phyloP scores from a whole-genome alignment of 2,113 vertebrate genomes.

The Mirounga angustirostris region DNA sequence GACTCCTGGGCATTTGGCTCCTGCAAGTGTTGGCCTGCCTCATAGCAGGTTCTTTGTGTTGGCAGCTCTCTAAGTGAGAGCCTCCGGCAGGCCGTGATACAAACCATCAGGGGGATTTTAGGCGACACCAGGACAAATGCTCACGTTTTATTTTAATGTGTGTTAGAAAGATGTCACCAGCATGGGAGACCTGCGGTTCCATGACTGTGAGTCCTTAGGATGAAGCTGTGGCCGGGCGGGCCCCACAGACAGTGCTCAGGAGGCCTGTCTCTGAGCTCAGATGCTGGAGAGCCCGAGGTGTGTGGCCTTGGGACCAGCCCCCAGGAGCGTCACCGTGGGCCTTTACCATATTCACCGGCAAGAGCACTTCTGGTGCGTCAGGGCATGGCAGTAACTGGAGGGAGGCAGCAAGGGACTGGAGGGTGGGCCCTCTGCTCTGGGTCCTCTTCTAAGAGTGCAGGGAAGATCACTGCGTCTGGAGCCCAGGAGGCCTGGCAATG shows the following conservation, averaged over 20 bases:
- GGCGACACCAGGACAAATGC: background rate
- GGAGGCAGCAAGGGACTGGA: too few species aligned
- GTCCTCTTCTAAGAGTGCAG: accelerated
- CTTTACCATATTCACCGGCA: accelerated
- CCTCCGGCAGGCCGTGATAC: background rate
- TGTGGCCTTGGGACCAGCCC: background rate
- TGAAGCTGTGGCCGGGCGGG: background rate
- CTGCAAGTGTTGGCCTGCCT: too few species aligned
- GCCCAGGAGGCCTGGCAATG: background rate
- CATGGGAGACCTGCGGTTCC: accelerated
- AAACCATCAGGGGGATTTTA: background rate
- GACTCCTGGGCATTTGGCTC: background rate
- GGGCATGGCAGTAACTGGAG: accelerated
- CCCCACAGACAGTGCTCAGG: background rate
- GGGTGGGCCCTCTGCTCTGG: background rate
- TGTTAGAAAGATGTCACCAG: background rate
- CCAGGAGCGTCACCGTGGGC: background rate
- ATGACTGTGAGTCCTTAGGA: background rate
- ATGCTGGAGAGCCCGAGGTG: background rate
- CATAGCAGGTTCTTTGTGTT: background rate
- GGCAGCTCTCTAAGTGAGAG: background rate
- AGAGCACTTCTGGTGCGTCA: background rate
- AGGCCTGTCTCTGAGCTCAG: background rate
- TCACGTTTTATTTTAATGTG: background rate
- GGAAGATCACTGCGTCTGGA: background rate